Evolutionary conservation across 2,797 vertebrate genomes (phyloP).

Genomic region (Lepus oiostolus): DNA sequence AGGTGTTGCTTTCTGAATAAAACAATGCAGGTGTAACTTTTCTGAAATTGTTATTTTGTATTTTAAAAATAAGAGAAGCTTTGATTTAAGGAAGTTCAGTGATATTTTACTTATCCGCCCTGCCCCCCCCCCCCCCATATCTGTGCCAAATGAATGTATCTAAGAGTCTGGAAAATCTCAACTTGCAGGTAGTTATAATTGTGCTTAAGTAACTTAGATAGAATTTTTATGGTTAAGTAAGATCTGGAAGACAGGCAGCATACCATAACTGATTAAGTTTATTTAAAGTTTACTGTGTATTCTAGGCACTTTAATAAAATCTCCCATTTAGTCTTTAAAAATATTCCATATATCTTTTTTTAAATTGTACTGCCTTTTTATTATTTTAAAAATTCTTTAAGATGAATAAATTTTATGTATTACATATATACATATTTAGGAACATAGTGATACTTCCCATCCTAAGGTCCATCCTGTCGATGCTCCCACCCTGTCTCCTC

Average conservation of each 20-base stretch:
- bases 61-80: slow-evolving; percentile 5
- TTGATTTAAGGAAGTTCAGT: not conserved
- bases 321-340: slow-evolving; percentile 14
- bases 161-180: not conserved
- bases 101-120: not conserved
- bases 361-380: too few relatives aligned
- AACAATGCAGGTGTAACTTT: not conserved
- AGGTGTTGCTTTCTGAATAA: not conserved
- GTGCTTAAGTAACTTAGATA: not conserved
- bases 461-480: too few relatives aligned
- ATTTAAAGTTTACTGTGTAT: not conserved
- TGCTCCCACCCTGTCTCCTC: too few relatives aligned
- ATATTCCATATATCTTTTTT: not conserved
- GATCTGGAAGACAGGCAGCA: not conserved
- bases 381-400: too few relatives aligned
- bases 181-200: not conserved
- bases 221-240: not conserved
- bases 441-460: too few relatives aligned
- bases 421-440: too few relatives aligned
- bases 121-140: not conserved
- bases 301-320: not conserved
- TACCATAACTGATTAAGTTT: not conserved
- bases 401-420: too few relatives aligned
- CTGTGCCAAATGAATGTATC: not conserved
- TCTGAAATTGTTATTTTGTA: not conserved